Base-by-base conservation (phyloP, 2,888 invertebrate species). In the Antheraea assamensis region DNA sequence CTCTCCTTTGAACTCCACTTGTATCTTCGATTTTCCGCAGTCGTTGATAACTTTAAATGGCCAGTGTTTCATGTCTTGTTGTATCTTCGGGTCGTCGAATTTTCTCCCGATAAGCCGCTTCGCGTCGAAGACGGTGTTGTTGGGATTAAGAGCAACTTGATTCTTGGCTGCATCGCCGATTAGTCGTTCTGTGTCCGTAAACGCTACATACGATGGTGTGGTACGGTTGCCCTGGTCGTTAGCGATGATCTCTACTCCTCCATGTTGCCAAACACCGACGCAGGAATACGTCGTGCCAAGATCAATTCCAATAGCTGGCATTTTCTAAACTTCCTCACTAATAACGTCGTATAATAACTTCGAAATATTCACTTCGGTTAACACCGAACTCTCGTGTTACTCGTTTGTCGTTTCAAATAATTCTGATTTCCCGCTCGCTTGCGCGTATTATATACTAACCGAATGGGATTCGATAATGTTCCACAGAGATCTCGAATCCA, bases 51-150 rank as follows among this genome's bases (percentile, higher is more conserved):
- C 97, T 80, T 95, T 95, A 91, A 98, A 98, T 2, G 98, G 97
- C 98, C 98, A 98, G 81, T 97, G 96, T 83, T 97, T 97, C 95
- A 97, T 96, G 87, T 98, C 98, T 49, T 95, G 95, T 84, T 97
- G 97, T 66, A 97, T 97, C 81, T 96, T 96, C 0, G 95, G 87
- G 84, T 97, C 97, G 79, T 96, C 96, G 89, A 95, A 97, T 77
- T 95, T 95, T 74, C 97, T 95, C 91, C 98, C 98, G 85, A 98
- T 98, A 76, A 98, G 94, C 78, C 98, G 95, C 83, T 98, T 97
- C 27, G 97, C 96, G 85, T 96, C 96, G 88, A 96, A 96, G 52
- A 96, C 96, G 0, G 97, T 97, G 93, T 97, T 97, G 85, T 85
- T 95, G 68, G 97, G 97, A 89, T 97, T 97, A 93, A 96, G 95